Evolutionary conservation across 2,888 invertebrate genomes (phyloP), one percentile per base, ranked within the genome.

Genomic region (Callyntrura guangdongensis): DNA sequence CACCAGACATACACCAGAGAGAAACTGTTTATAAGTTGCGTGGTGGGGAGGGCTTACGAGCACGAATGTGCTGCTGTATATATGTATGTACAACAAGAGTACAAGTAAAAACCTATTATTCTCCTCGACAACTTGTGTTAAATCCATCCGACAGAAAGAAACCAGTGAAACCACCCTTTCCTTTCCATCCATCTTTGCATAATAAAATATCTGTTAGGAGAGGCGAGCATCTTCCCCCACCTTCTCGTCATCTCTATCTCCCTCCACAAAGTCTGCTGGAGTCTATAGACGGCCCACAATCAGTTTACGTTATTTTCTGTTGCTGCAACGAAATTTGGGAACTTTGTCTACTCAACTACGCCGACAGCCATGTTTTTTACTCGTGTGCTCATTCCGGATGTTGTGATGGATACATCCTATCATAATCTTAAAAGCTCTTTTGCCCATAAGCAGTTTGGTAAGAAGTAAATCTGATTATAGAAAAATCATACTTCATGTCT

Each of bases 311-410:
- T 36, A 6, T 25, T 67, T n/a, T 72, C 72, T 72, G 45, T n/a
- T 69, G 36, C 14, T 67, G 9, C 27, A 14, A 27, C 2, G n/a
- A 17, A 69, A n/a, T n/a, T n/a, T n/a, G n/a, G n/a, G n/a, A n/a
- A 36, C 67, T n/a, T n/a, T 12, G 25, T 36, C 14, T 69, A 22
- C 20, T 69, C 14, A 8, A 36, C 0, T 5, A n/a, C 69, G 56
- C 79, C 79, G 79, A 79, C 79, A 56, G 79, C 79, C 79, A 79
- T 79, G 79, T 79, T 79, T 79, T 74, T 79, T 56, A 74, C 79
- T 49, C 22, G 0, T 14, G n/a, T 77, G 14, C 36, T 45, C 17
- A 59, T 22, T 74, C 0, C 56, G 12, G 11, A 47, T 47, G 45
- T 47, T 27, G 14, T 67, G 1, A 25, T 27, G 27, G 36, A 67